These are phyloP conservation scores for Nephila pilipes DNA, from an alignment of 1,140 invertebrate genomes.

Conservation along the genomic window DNA sequence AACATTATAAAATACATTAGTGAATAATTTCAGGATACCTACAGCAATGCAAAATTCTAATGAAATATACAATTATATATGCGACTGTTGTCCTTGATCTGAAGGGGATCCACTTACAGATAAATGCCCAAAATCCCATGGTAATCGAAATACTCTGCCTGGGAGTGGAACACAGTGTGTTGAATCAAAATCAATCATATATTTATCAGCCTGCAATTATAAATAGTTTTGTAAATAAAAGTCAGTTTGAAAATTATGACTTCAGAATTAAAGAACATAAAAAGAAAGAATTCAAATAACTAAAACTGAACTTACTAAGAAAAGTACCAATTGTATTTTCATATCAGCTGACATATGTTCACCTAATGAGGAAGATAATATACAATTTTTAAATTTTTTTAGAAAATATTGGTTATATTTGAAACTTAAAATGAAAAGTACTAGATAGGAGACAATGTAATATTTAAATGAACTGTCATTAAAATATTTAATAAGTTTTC, in stretches of 20 bases:
- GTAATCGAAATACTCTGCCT: constrained; percentile 85
- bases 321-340: constrained; percentile 80
- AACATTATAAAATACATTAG: not conserved
- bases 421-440: too few species aligned
- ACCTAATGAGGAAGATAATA: constrained; percentile 65
- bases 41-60: not conserved
- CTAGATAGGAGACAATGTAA: too few species aligned
- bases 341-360: constrained; percentile 78
- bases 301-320: constrained; percentile 79
- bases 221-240: not conserved
- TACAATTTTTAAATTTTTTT: not conserved
- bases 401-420: too few species aligned
- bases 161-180: constrained; percentile 93
- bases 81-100: not conserved
- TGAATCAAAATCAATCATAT: constrained; percentile 92
- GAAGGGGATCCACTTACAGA: not conserved
- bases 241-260: not conserved
- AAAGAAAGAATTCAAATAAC: constrained; percentile 79
- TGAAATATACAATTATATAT: constrained; percentile 33
- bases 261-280: not conserved
- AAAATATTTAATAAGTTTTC: too few species aligned
- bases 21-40: not conserved
- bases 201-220: constrained; percentile 85
- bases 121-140: constrained; percentile 81
- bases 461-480: too few species aligned